These are phyloP conservation scores for Pithys albifrons DNA, from an alignment of 2,113 vertebrate species.

Conservation along the genomic window DNA sequence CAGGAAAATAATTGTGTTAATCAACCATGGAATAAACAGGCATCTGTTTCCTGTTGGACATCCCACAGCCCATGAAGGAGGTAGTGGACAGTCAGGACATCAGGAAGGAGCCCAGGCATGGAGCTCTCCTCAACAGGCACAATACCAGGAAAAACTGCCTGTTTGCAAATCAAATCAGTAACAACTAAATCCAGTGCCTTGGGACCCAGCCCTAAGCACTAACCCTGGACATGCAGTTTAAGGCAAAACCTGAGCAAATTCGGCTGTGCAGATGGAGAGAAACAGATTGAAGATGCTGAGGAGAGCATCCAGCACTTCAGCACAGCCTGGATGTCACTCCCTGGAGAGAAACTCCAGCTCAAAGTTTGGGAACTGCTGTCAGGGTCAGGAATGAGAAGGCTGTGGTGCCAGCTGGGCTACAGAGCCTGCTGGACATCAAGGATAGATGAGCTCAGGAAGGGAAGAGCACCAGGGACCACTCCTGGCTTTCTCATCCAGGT, in stretches of 20 bases:
- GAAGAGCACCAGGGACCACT: background rate
- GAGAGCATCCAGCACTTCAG: background rate
- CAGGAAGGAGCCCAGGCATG: background rate
- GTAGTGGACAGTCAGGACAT: background rate
- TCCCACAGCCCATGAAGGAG: background rate
- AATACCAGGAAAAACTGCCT: fast-evolving
- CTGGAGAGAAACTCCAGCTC: background rate
- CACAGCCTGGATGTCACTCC: background rate
- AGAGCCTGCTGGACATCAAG: background rate
- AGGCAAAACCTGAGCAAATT: background rate
- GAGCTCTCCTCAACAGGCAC: fast-evolving
- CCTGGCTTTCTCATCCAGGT: background rate
- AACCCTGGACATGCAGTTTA: background rate
- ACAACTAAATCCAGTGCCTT: background rate
- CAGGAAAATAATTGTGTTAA: background rate
- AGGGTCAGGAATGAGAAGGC: background rate
- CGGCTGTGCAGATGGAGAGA: background rate
- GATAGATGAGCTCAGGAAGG: background rate
- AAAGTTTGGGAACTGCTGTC: background rate
- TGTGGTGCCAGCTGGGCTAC: background rate
- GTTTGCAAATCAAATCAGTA: background rate
- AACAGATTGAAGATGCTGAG: background rate
- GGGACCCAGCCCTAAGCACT: background rate
- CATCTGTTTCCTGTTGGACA: background rate
- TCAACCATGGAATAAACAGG: background rate